Evolutionary conservation across 2,797 vertebrate species (phyloP), one percentile per base, ranked within the genome.

Genomic region (Meda fulgida): DNA sequence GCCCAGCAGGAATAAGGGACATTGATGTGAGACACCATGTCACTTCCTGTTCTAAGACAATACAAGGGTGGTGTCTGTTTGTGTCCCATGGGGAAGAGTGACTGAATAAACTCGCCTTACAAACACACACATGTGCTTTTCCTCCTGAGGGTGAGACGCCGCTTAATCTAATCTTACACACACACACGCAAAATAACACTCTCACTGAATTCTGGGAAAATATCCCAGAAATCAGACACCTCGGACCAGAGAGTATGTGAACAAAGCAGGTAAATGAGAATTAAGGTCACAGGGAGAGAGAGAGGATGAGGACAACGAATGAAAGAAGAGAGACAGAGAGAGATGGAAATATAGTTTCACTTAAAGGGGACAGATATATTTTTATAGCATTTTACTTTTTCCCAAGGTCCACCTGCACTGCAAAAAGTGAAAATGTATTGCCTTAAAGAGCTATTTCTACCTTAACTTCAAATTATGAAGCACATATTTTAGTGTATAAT

Each of bases 11-110:
- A 80, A 84, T 31, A 84, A 84, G 81, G 88, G 83, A 87, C 83
- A 85, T 85, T 88, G n/a, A 78, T 86, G 38, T 86, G 80, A 87
- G 84, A 78, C 67, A 55, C 51, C 38, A 83, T 87, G 86, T 89
- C 88, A 90, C 86, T 85, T 90, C 89, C 89, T 85, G 36, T 80
- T 26, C 51, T 60, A 72, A 88, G 81, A 90, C 89, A 90, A 90
- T 90, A 79, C 88, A 85, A 78, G 88, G 86, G 87, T 85, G 85
- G 84, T 84, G 70, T 78, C 83, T 81, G 80, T 89, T 87, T 86
- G 81, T 83, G 65, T 88, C 78, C 43, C 83, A 84, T 63, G 84
- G 70, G 77, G 21, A 72, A 7, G 21, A 66, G 65, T 46, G 81
- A 65, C 67, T 79, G 60, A 63, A 75, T 55, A 55, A 80, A 58